Evolutionary conservation across 1,140 invertebrate genomes (phyloP), one percentile per base, ranked within the genome.

Genomic region (Oryzaephilus surinamensis): DNA sequence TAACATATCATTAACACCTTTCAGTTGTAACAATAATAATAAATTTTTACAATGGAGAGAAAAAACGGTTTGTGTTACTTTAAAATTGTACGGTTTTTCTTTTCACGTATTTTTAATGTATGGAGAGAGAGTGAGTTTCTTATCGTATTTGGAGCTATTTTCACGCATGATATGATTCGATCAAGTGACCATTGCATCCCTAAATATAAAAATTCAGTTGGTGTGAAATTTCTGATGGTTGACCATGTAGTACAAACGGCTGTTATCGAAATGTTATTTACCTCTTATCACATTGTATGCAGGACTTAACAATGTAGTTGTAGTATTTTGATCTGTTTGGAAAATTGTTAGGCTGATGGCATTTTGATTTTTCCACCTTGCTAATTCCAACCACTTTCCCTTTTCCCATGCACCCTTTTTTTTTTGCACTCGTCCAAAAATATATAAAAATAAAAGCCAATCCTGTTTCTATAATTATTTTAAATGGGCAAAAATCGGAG

Each of bases 291-390:
- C 38, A 40, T 24, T 44, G 46, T 51, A 51, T 58, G 55, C 57
- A 60, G 48, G 57, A 58, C 55, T 55, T 55, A 57, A 57, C 57
- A 52, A 41, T n/a, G n/a, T n/a, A n/a, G n/a, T n/a, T n/a, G n/a
- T 45, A 38, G n/a, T 20, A 10, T 38, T 17, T 29, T 38, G 44
- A 38, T 49, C 41, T 43, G 43, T 45, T n/a, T 46, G 54, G 52
- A 54, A 57, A 57, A 54, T 57, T 49, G 47, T 42, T 49, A 16
- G n/a, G n/a, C n/a, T n/a, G n/a, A n/a, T n/a, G n/a, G n/a, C n/a
- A n/a, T n/a, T n/a, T n/a, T n/a, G n/a, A n/a, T n/a, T n/a, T n/a
- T n/a, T n/a, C n/a, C n/a, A n/a, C n/a, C n/a, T n/a, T n/a, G n/a
- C n/a, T n/a, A n/a, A n/a, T n/a, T n/a, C n/a, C n/a, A n/a, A n/a